Evolutionary conservation across 1,140 invertebrate genomes (phyloP).

Genomic region (Diplogasteroides magnus): DNA sequence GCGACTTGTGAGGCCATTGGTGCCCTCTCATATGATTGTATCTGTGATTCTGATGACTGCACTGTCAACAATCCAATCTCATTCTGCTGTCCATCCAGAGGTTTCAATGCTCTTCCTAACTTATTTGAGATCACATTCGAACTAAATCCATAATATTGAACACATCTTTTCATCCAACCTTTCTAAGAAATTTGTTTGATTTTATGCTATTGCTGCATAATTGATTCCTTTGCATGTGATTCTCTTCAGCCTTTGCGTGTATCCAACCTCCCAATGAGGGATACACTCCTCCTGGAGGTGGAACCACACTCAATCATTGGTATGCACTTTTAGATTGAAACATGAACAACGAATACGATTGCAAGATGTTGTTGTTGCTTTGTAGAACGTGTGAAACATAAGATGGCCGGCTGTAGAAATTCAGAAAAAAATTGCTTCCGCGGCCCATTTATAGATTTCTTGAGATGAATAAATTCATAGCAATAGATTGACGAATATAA

Average conservation of each 20-base stretch:
- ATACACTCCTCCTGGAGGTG: constrained; percentile 54
- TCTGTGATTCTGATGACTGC: constrained; percentile 53
- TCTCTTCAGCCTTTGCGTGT: constrained; percentile 49
- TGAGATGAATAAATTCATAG: too few species aligned
- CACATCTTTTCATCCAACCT: too few species aligned
- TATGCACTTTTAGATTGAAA: background rate
- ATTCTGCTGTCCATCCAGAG: constrained; percentile 53
- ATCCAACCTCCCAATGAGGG: constrained; percentile 55
- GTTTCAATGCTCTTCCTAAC: constrained; percentile 21
- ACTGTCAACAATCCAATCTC: constrained; percentile 55
- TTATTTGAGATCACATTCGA: too few species aligned
- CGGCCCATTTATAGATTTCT: too few species aligned
- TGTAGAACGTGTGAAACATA: too few species aligned
- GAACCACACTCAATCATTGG: constrained; percentile 54
- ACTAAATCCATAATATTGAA: too few species aligned
- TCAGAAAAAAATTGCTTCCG: too few species aligned
- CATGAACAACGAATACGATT: too few species aligned
- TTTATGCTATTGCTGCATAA: background rate
- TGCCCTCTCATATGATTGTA: constrained; percentile 52
- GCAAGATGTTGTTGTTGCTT: too few species aligned
- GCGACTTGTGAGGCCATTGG: constrained; percentile 54
- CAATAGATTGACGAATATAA: too few species aligned
- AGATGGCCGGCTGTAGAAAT: too few species aligned
- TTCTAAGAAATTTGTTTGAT: too few species aligned
- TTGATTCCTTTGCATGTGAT: background rate